Evolutionary conservation across 2,797 vertebrate species (phyloP).

Genomic region (Macropodus opercularis): DNA sequence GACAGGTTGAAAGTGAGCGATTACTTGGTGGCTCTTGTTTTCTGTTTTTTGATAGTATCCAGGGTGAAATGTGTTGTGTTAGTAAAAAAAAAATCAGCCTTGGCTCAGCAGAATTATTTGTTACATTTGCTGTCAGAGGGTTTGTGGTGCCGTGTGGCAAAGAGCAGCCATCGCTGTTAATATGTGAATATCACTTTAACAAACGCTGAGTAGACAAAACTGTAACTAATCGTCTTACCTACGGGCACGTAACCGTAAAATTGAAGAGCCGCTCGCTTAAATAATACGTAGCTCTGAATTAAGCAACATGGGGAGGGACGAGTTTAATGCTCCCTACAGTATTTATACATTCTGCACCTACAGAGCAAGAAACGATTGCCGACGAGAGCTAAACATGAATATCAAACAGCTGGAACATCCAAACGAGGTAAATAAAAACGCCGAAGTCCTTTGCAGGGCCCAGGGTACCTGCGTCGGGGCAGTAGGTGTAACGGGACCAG

Average conservation of each 20-base stretch:
- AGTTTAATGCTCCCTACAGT: too few species aligned
- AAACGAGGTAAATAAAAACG: constrained; percentile 5
- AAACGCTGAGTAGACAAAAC: neutral
- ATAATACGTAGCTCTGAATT: too few species aligned
- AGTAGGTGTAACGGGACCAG: too few species aligned
- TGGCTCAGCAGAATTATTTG: constrained; percentile 46
- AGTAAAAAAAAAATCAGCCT: constrained; percentile 40
- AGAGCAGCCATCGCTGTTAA: constrained; percentile 6
- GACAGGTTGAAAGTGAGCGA: constrained; percentile 22
- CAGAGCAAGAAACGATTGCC: neutral
- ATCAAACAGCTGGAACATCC: neutral
- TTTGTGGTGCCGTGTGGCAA: constrained; percentile 22
- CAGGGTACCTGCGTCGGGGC: neutral
- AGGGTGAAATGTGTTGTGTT: constrained; percentile 47
- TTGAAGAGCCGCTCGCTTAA: too few species aligned
- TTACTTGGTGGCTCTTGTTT: constrained; percentile 49
- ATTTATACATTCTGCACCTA: neutral
- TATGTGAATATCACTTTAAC: neutral
- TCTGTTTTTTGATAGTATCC: constrained; percentile 33
- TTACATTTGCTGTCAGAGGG: constrained; percentile 33
- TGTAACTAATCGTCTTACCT: neutral
- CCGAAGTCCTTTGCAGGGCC: neutral
- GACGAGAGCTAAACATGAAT: constrained; percentile 5
- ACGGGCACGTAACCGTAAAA: too few species aligned
- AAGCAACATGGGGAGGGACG: too few species aligned